These are phyloP conservation scores for Oreochromis tanganicae DNA, from an alignment of 2,113 vertebrate species.

Conservation along the genomic window DNA sequence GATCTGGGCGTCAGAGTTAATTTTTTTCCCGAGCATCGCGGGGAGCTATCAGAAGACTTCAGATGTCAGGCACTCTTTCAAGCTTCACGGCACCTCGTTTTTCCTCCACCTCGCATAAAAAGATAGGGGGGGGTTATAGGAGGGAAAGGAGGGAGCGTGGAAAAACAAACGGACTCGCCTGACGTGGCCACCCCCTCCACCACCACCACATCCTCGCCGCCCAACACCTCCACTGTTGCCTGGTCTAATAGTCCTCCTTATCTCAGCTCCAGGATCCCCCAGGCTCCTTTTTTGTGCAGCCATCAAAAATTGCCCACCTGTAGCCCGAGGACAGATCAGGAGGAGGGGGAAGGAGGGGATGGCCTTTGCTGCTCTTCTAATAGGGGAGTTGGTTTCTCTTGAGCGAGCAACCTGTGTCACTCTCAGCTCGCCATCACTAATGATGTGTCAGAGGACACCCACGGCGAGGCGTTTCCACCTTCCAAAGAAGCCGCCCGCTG, in stretches of 20 bases:
- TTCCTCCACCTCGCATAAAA: constrained; percentile 55
- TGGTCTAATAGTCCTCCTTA: constrained; percentile 62
- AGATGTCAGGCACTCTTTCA: constrained; percentile 64
- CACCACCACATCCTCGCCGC: background rate
- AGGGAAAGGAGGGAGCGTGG: background rate
- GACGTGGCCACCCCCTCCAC: background rate
- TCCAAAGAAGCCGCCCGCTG: background rate
- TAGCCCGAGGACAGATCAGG: constrained; percentile 50
- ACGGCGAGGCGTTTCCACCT: background rate
- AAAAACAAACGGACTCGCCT: constrained; percentile 49
- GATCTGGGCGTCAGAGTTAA: constrained; percentile 79
- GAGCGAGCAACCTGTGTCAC: constrained; percentile 60
- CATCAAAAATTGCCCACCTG: constrained; percentile 73
- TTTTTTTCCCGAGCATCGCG: constrained; percentile 63
- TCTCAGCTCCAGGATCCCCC: constrained; percentile 55
- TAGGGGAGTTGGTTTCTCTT: constrained; percentile 41
- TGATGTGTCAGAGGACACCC: constrained; percentile 63
- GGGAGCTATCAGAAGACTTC: constrained; percentile 75
- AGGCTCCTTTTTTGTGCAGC: constrained; percentile 56
- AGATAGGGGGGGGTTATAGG: background rate
- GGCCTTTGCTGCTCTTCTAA: constrained; percentile 29
- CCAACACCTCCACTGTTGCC: constrained; percentile 10
- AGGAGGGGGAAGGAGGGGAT: background rate
- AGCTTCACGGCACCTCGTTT: constrained; percentile 71
- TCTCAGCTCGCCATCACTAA: constrained; percentile 40